Conservation (phyloP, 2,113 vertebrate species). For the Nerophis lumbriciformis region DNA sequence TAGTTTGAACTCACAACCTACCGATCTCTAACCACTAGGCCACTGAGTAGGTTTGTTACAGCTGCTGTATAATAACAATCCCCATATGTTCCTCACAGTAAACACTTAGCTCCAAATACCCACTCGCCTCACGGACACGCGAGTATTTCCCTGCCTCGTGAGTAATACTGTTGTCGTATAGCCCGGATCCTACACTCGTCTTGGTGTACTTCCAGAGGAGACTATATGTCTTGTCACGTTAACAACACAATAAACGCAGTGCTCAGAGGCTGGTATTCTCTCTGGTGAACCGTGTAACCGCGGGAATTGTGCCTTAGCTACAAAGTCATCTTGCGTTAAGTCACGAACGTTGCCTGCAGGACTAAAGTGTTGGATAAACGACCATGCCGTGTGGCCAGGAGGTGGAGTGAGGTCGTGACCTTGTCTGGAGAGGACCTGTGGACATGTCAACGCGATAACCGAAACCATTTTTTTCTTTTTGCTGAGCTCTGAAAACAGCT, state of each 20-base stretch:
- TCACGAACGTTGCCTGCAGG: constrained; percentile 27
- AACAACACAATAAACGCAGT: constrained; percentile 28
- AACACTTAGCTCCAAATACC: constrained; percentile 22
- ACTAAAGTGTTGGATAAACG: constrained; percentile 48
- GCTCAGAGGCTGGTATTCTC: constrained; percentile 29
- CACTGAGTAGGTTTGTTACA: too few relatives aligned
- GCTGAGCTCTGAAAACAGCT: constrained; percentile 18
- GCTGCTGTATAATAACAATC: constrained; percentile 9
- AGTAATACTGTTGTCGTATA: constrained; percentile 5
- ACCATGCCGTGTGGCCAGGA: constrained; percentile 10
- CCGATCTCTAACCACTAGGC: too few relatives aligned
- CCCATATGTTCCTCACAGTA: constrained; percentile 7
- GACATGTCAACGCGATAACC: constrained; percentile 42
- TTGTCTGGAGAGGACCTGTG: constrained; percentile 34
- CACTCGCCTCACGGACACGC: constrained; percentile 13
- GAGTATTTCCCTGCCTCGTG: constrained; percentile 13
- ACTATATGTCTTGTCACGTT: constrained; percentile 43
- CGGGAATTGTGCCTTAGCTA: constrained; percentile 23
- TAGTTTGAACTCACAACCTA: too few relatives aligned
- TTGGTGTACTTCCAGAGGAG: constrained; percentile 29
- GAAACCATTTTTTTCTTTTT: constrained; percentile 16
- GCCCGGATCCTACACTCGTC: constrained; percentile 33
- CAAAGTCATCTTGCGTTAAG: constrained; percentile 44
- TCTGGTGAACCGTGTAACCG: constrained; percentile 28
- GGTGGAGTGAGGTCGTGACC: constrained; percentile 40